Evolutionary conservation across 2,888 invertebrate species (phyloP), one percentile per base, ranked within the genome.

Genomic region (Crossocerus cetratus): DNA sequence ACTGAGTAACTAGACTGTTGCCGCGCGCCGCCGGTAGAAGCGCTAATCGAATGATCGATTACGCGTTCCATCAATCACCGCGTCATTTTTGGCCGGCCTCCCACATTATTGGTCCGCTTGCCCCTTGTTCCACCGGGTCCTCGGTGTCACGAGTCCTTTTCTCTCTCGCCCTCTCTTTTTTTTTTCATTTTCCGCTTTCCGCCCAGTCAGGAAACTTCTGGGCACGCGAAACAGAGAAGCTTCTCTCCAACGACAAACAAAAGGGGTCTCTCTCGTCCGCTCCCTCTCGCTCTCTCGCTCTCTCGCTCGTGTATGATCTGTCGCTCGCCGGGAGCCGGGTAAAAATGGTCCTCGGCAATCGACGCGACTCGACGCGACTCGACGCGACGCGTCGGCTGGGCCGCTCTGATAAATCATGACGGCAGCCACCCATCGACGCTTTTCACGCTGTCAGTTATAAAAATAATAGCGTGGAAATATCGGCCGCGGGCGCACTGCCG

Each of bases 41-140:
- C 22, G 60, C 60, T 72, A 70, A 77, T 76, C 70, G 78, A 75
- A 67, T 61, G 71, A 78, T 72, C 79, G 79, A 79, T 79, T 76
- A 78, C 73, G 74, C 79, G 67, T 67, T 76, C 78, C 69, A 71
- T 74, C 78, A 71, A 73, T 76, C 73, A 78, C 54, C 22, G 62
- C 65, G 53, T 61, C 56, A 61, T 71, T 69, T 69, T 57, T 49
- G 63, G 57, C 69, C 56, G 20, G 55, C 49, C 4, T 3, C 14
- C 14, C 43, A 56, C 45, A 22, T 56, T 13, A 21, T 55, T 32
- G 18, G 3, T n/a, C 11, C 5, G 53, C 18, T 42, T 45, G 63
- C 61, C 65, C 65, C 65, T 77, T 72, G 32, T 32, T 32, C 32
- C 32, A 8, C 5, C 32, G 8, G 32, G 32, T 32, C 5, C 8